Percentiles rank a stretch among this genome's conserved stretches.
phyloP scores from a whole-genome alignment of 1,140 invertebrate genomes.

The Uloborus diversus region DNA sequence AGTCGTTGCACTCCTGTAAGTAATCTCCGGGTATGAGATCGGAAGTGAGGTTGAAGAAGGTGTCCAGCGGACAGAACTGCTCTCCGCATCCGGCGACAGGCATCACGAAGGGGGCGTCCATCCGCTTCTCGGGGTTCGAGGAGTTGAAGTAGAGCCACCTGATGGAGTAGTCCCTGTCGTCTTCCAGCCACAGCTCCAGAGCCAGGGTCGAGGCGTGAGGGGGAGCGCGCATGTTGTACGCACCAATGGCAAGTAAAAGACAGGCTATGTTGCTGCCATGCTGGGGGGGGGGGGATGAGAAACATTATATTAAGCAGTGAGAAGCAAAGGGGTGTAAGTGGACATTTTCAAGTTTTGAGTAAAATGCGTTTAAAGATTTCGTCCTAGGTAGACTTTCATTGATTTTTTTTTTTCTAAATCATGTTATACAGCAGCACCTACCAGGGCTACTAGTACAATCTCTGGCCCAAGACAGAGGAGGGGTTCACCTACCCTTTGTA shows the following conservation, averaged over 20 bases:
- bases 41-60: not conserved
- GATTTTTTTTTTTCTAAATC: no score
- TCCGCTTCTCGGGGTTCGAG: not conserved
- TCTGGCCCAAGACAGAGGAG: no score
- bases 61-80: not conserved
- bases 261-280: constrained; percentile 16
- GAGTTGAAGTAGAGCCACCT: constrained; percentile 35
- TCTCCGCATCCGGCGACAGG: not conserved
- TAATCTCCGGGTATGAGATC: not conserved
- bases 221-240: constrained; percentile 16
- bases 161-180: constrained; percentile 1
- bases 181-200: constrained; percentile 17
- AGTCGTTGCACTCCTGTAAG: not conserved
- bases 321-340: no score
- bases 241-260: not conserved
- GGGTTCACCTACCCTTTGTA: no score
- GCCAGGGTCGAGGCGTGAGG: constrained; percentile 15
- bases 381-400: no score
- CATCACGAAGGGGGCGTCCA: not conserved
- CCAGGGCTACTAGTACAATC: no score
- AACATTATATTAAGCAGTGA: no score
- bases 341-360: no score
- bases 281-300: not conserved
- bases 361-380: no score
- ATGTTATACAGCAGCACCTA: no score